Conservation (phyloP, 1,140 invertebrate genomes). For the Psix sp. region DNA sequence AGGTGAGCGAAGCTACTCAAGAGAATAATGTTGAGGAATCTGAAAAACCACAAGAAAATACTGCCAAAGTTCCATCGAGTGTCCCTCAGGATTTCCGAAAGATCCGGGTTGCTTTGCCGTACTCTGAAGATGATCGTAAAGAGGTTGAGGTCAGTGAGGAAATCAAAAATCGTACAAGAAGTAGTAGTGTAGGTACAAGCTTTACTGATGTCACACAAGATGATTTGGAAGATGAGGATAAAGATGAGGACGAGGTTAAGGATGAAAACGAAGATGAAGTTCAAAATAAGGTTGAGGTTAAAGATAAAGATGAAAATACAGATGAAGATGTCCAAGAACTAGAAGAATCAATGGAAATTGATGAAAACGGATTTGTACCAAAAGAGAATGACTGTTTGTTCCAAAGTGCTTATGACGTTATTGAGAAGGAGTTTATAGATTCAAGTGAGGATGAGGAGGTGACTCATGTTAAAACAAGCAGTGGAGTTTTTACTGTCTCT, state of each 20-base stretch:
- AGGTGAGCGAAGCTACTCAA: not conserved
- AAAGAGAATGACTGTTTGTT: conserved; percentile 69
- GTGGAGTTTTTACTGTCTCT: conserved; percentile 81
- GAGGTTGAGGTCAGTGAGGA: conserved; percentile 55
- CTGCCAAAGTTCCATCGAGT: conserved; percentile 46
- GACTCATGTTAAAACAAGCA: conserved; percentile 71
- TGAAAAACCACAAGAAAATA: conserved; percentile 8
- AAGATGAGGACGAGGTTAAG: too few relatives aligned
- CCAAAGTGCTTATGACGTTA: conserved; percentile 69
- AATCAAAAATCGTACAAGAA: conserved; percentile 23
- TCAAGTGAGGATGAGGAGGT: conserved; percentile 73
- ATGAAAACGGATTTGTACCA: conserved; percentile 33
- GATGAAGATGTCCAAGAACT: not conserved
- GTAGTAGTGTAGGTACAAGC: conserved; percentile 17
- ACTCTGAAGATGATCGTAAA: conserved; percentile 81
- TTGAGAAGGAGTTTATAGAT: conserved; percentile 67
- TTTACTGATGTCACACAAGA: conserved; percentile 74
- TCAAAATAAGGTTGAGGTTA: conserved; percentile 16
- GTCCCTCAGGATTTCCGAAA: conserved; percentile 88
- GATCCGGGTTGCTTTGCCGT: conserved; percentile 85
- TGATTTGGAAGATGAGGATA: conserved; percentile 62
- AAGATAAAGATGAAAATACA: conserved; percentile 6
- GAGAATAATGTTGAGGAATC: not conserved
- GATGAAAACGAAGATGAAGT: conserved; percentile 44
- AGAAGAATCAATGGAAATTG: conserved; percentile 30